Conservation (phyloP, 2,888 invertebrate species). For the Hirudinaria manillensis region DNA sequence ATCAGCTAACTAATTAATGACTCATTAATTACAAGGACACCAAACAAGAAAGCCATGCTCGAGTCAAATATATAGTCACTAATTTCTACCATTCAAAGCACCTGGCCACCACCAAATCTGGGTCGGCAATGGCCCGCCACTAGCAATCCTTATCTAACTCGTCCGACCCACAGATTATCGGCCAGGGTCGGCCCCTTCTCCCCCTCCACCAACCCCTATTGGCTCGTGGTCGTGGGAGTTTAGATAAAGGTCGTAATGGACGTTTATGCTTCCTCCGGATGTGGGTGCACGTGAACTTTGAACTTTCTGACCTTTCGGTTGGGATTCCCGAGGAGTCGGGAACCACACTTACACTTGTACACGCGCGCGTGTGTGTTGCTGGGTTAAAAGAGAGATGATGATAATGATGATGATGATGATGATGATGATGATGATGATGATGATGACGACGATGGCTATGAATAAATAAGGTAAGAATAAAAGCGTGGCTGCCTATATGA, state of each 20-base stretch:
- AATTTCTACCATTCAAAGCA: too few species aligned
- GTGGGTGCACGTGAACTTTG: slow-evolving; percentile 1
- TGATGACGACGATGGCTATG: not conserved
- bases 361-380: too few species aligned
- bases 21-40: too few species aligned
- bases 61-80: too few species aligned
- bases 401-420: slow-evolving; percentile 5
- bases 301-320: not conserved
- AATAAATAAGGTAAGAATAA: not conserved
- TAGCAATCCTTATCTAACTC: not conserved
- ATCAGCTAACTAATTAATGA: too few species aligned
- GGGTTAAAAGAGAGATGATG: not conserved
- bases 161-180: not conserved
- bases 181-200: not conserved
- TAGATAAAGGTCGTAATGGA: slow-evolving; percentile 11
- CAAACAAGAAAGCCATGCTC: too few species aligned
- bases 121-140: too few species aligned
- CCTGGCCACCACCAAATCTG: too few species aligned
- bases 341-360: too few species aligned
- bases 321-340: too few species aligned
- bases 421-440: slow-evolving; percentile 6
- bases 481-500: not conserved
- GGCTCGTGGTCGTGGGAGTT: not conserved
- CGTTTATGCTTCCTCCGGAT: not conserved
- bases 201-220: not conserved